Evolutionary conservation across 2,888 invertebrate genomes (phyloP).

Genomic region (Diaprepes abbreviatus): DNA sequence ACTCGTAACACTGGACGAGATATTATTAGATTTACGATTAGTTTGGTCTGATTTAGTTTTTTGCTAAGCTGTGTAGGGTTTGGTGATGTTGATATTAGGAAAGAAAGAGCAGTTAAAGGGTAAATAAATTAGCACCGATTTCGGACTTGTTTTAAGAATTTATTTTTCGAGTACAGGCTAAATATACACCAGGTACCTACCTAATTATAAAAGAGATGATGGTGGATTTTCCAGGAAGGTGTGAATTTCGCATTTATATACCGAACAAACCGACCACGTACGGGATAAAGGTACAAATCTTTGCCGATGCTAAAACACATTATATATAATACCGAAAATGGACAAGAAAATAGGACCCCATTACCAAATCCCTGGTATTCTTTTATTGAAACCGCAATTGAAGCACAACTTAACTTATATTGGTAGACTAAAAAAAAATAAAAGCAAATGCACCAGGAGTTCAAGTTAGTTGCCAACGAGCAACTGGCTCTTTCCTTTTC

Average conservation of each 20-base stretch:
- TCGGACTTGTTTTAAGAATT: constrained; percentile 35
- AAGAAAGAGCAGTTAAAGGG: constrained; percentile 3
- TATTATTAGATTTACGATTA: too few species aligned
- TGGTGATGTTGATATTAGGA: constrained; percentile 34
- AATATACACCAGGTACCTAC: constrained; percentile 29
- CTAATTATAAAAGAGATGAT: constrained; percentile 38
- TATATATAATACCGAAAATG: too few species aligned
- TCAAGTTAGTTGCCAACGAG: too few species aligned
- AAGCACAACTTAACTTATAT: too few species aligned
- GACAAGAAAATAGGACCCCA: too few species aligned
- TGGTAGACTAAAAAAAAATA: too few species aligned
- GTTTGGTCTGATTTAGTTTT: constrained; percentile 23
- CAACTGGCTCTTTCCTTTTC: too few species aligned
- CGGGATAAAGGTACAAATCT: constrained; percentile 44
- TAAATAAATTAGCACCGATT: constrained; percentile 34
- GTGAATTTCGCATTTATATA: constrained; percentile 50
- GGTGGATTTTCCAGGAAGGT: constrained; percentile 39
- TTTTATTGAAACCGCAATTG: too few species aligned
- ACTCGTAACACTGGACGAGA: too few species aligned
- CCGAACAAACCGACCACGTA: constrained; percentile 51
- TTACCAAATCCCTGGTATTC: too few species aligned
- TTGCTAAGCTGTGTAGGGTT: constrained; percentile 36
- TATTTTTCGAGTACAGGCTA: constrained; percentile 32
- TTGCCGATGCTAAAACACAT: constrained; percentile 35
- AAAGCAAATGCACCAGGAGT: too few species aligned